Conservation (phyloP, 2,888 invertebrate species). For the Idaea straminata region DNA sequence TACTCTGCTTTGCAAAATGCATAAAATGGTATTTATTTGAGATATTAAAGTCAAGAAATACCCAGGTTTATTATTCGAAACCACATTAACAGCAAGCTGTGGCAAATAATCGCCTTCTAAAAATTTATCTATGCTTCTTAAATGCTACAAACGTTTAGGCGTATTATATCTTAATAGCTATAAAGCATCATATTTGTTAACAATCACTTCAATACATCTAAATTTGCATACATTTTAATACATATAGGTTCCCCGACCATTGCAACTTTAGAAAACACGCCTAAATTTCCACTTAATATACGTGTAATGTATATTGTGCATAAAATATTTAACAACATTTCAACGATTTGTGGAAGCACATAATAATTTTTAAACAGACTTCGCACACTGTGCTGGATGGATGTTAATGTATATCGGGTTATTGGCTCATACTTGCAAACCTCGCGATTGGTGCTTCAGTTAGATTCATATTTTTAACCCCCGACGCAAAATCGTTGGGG, state of each 20-base stretch:
- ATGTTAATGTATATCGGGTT: conserved; percentile 7
- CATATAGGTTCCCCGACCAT: conserved; percentile 14
- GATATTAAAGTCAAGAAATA: no score
- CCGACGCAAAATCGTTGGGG: no score
- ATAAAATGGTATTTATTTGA: no score
- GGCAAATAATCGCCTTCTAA: neutral
- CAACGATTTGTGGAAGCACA: conserved; percentile 66
- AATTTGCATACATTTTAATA: neutral
- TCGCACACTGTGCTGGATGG: conserved; percentile 24
- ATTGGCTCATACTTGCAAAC: neutral
- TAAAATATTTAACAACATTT: conserved; percentile 46
- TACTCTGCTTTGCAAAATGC: no score
- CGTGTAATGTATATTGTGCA: conserved; percentile 38
- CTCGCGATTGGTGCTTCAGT: neutral
- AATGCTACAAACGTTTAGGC: neutral
- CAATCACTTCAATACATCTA: neutral
- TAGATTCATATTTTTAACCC: no score
- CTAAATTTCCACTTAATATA: conserved; percentile 24
- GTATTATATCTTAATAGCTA: neutral
- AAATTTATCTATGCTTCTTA: neutral
- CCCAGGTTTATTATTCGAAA: neutral
- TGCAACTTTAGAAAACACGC: conserved; percentile 32
- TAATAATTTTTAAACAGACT: conserved; percentile 40
- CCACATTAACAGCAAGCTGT: neutral
- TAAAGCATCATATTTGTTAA: neutral